Evolutionary conservation across 2,797 vertebrate species (phyloP).

Genomic region (Sylvia borin): DNA sequence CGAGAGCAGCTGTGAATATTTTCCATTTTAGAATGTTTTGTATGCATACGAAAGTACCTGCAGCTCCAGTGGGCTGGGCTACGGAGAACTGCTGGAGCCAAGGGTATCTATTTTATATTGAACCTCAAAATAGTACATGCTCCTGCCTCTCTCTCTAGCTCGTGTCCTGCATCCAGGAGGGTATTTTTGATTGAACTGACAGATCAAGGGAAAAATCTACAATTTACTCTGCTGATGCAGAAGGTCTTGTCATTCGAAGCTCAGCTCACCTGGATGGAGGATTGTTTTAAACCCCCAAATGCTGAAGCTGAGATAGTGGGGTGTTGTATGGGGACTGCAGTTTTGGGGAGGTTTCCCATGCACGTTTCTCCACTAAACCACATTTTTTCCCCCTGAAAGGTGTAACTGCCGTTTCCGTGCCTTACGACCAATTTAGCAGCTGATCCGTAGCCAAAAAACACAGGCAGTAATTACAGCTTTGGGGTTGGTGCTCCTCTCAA

Average conservation of each 20-base stretch:
- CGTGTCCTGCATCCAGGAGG: background rate
- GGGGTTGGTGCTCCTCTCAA: background rate
- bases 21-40: constrained; percentile 44
- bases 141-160: background rate
- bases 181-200: background rate
- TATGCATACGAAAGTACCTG: constrained; percentile 33
- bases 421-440: constrained; percentile 20
- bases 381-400: background rate
- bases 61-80: constrained; percentile 20
- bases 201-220: constrained; percentile 19
- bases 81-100: background rate
- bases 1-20: constrained; percentile 54
- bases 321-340: background rate
- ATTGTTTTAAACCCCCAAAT: background rate
- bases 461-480: constrained; percentile 9
- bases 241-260: background rate
- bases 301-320: background rate
- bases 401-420: background rate
- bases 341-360: background rate
- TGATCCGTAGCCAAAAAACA: background rate
- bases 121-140: background rate
- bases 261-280: background rate
- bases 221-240: background rate
- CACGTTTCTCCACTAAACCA: background rate
- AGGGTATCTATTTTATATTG: constrained; percentile 20